Conservation (phyloP, 2,113 vertebrate genomes). For the Psilopsiagon aymara region DNA sequence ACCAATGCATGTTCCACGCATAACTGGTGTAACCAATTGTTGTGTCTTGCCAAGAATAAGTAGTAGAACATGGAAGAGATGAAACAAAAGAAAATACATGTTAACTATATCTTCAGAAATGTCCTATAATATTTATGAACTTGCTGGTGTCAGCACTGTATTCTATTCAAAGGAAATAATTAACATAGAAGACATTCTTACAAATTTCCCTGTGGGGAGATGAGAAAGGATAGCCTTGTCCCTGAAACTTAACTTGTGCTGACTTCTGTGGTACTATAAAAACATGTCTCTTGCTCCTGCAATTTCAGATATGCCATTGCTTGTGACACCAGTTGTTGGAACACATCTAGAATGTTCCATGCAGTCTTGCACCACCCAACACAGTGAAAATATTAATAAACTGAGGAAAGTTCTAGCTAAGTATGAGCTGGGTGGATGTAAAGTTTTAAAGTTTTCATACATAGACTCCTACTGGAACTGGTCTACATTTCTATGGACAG, state of each 20-base stretch:
- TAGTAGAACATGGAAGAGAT: not conserved
- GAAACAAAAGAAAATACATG: not conserved
- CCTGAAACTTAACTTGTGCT: not conserved
- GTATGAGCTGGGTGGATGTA: not conserved
- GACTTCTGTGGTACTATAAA: not conserved
- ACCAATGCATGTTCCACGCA: rapidly evolving
- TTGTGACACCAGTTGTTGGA: not conserved
- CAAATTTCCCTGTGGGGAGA: not conserved
- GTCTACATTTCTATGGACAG: not conserved
- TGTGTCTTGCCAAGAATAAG: not conserved
- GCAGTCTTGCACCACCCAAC: not conserved
- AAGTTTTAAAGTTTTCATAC: not conserved
- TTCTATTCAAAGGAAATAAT: not conserved
- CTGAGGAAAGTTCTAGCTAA: not conserved
- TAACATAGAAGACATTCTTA: not conserved
- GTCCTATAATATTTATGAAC: not conserved
- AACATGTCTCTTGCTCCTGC: not conserved
- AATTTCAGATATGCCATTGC: not conserved
- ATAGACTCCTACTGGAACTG: not conserved
- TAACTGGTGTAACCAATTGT: not conserved
- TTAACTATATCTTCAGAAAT: not conserved
- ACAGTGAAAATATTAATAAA: not conserved
- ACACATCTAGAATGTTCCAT: not conserved
- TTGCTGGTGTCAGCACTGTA: not conserved
- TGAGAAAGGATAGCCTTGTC: not conserved